Evolutionary conservation across 1,140 invertebrate genomes (phyloP), one percentile per base, ranked within the genome.

Genomic region (Drosophila dunni): DNA sequence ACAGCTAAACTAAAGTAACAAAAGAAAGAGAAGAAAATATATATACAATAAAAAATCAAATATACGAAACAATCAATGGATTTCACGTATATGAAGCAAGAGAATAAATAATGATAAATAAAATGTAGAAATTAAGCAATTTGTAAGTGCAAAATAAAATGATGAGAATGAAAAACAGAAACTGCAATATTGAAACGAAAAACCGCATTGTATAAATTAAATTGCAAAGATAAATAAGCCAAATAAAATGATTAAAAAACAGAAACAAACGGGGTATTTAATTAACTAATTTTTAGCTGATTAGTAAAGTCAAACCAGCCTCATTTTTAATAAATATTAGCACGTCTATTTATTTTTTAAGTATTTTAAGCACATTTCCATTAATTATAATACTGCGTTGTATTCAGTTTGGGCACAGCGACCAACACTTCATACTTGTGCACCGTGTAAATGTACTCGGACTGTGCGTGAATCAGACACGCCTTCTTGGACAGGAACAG

Each of bases 211-310:
- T 89, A 77, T 88, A 85, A 80, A 78, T 68, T 42, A 72, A 79
- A 79, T 71, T 88, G 82, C 79, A 86, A 88, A 88, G 63, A 83
- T 83, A 76, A 86, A 86, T 85, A 78, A 89, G 83, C 83, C 84
- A 88, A 88, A 88, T 88, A 88, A 88, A 88, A 79, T 73, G 48
- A 71, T 33, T 17, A 38, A 74, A 77, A 81, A 65, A 34, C 33
- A 40, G 10, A 40, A 40, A 40, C 4, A n/a, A 42, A 42, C 8
- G 36, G 10, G 7, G 5, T 38, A 38, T 38, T 38, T 38, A 20
- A 20, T 20, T 20, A 20, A 20, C 2, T 29, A 29, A 29, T 4
- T 29, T 29, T 29, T 29, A 3, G 24, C n/a, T n/a, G n/a, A n/a
- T 29, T 29, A 6, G 0, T 29, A 2, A 29, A 29, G 5, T 29